phyloP scores from a whole-genome alignment of 2,113 vertebrate species.

The Pituophis catenifer region DNA sequence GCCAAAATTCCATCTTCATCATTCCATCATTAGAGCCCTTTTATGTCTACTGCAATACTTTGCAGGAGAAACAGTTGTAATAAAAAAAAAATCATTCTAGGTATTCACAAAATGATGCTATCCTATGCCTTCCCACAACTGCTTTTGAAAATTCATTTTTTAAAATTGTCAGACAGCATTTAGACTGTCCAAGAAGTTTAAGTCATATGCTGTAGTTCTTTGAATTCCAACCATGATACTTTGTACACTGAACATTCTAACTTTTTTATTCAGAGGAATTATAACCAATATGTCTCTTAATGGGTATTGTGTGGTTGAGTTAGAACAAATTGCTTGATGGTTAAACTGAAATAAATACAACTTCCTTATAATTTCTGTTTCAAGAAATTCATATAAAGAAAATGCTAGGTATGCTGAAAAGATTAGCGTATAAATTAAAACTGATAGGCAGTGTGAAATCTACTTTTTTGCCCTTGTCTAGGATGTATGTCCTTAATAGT shows the following conservation, averaged over 20 bases:
- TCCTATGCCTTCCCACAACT: background rate
- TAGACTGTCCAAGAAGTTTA: background rate
- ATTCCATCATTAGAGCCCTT: background rate
- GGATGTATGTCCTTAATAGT: constrained; percentile 70
- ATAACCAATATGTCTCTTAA: background rate
- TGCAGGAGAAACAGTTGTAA: background rate
- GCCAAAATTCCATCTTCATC: background rate
- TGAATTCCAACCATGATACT: background rate
- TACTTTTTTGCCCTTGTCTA: constrained; percentile 66
- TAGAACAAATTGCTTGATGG: constrained; percentile 22
- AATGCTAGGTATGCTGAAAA: background rate
- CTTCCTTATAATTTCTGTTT: background rate
- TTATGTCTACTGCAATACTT: background rate
- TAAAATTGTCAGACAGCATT: background rate
- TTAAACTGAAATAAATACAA: constrained; percentile 11
- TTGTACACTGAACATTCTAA: background rate
- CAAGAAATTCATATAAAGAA: constrained; percentile 15
- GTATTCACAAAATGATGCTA: background rate
- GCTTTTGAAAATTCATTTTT: background rate
- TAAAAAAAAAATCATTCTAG: background rate
- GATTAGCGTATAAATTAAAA: constrained; percentile 33
- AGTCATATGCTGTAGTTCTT: background rate
- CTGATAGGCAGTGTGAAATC: constrained; percentile 41
- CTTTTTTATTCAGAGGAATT: constrained; percentile 1
- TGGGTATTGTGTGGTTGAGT: background rate